Base-by-base conservation (phyloP, 2,888 invertebrate genomes). In the Amphipyra tragopoginis region DNA sequence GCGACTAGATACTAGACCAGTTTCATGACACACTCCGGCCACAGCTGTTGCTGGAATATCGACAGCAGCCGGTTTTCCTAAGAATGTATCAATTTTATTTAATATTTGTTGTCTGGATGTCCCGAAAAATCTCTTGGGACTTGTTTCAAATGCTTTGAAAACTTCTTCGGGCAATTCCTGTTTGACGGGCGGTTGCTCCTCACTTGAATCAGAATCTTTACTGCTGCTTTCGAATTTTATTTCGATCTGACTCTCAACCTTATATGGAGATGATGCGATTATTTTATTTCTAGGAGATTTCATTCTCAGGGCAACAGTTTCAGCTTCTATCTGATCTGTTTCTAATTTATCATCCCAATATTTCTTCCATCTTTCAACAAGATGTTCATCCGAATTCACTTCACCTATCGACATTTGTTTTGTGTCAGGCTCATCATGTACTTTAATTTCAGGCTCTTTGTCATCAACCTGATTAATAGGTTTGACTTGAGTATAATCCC, bases 131-230 rank as follows among this genome's bases (percentile, higher is more conserved):
- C 94, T 84, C 72, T 93, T 95, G 8, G 94, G 94, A 71, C 94
- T 94, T 13, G 93, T 94, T 87, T 94, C 94, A 75, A 94, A 94
- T 13, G 94, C 94, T 84, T 91, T 93, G 52, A 92, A 94, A 8
- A 94, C 88, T 85, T 94, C 94, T 84, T 94, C 94, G 3, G 94
- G 90, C 47, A 94, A 67, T 82, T 94, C 94, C 76, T 90, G 93
- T 81, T 90, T 94, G 8, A 84, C 76, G 56, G 86, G 84, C 6
- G 13, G 54, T 21, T 53, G 34, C 0, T 60, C 11, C 10, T 47
- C 15, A 9, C 0, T 45, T 11, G 21, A 9, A 5, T 33, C 4
- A 0, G n/a, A 5, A 5, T 42, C 42, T 13, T 15, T 60, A 44
- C 14, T 42, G 42, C 50, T 44, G 33, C 34, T 47, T 47, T 49